Evolutionary conservation across 2,113 vertebrate species (phyloP), one percentile per base, ranked within the genome.

Genomic region (Microtus ochrogaster): DNA sequence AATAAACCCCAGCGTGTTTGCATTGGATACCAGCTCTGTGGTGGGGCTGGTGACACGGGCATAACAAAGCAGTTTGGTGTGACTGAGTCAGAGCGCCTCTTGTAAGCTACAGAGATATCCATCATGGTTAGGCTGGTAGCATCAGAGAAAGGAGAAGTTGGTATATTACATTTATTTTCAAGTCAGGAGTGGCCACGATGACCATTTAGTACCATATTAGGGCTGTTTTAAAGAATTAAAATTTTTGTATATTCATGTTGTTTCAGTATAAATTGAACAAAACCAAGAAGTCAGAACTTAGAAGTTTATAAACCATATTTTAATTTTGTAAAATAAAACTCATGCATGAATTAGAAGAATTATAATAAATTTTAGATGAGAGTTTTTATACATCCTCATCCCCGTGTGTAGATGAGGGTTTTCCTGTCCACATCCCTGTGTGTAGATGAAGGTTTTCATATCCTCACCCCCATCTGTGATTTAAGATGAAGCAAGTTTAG

Each of bases 231-330:
- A 82, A 81, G 12, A 74, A 93, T 89, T 89, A 81, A 89, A 87
- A 16, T 2, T 47, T 17, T 90, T 83, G 19, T 77, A 19, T 52
- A 6, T 41, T 85, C 44, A 70, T 76, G 24, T 78, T 61, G 19
- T 88, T 88, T 92, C 55, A 21, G 10, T 95, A 30, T 76, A 78
- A 74, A 30, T 39, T 81, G 55, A 96, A 24, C 58, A 81, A 86
- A 39, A 47, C 36, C 6, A 90, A 47, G 22, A 85, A 84, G 5
- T 94, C 26, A 6, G 63, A 65, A 49, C 2, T 22, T 95, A 16
- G 4, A 86, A 47, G 79, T 17, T 92, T 89, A 74, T 91, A 14
- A 94, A 21, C 44, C 58, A 92, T 72, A 52, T 79, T 90, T 83
- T 82, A 83, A 83, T 87, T 92, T 16, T 85, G 24, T 39, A 11